A percentile compares a stretch with the other conserved stretches of the same genome.
Evolutionary conservation across 2,113 vertebrate species (phyloP).

Genomic region (Sclerurus mexicanus): DNA sequence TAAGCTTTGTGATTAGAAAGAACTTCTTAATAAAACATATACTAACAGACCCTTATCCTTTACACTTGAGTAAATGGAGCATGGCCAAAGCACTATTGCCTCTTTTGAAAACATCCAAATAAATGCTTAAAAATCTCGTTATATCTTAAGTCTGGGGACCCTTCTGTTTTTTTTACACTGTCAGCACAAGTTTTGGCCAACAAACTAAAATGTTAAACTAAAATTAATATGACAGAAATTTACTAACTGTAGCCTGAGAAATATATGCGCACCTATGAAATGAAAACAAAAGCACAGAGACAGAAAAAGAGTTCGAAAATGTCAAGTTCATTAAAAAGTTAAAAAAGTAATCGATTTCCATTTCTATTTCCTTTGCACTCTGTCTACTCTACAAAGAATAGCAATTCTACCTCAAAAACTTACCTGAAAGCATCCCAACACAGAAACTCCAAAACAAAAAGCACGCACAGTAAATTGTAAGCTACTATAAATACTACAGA

Average conservation of each 20-base stretch:
- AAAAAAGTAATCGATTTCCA: not conserved
- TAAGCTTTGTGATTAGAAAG: not conserved
- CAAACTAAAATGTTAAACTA: not conserved
- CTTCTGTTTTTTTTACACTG: not conserved
- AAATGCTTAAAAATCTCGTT: not conserved
- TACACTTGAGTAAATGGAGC: not conserved
- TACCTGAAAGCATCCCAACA: not conserved
- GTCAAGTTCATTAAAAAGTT: not conserved
- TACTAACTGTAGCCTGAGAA: not conserved
- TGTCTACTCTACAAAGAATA: not conserved
- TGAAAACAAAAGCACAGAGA: not conserved
- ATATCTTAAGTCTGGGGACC: not conserved
- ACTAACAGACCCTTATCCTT: not conserved
- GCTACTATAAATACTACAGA: not conserved
- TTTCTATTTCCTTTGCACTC: not conserved
- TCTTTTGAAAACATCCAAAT: not conserved
- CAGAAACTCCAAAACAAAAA: not conserved
- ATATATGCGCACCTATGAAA: not conserved
- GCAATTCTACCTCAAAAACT: not conserved
- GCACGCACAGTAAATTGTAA: not conserved
- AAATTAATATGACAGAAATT: not conserved
- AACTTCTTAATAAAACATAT: not conserved
- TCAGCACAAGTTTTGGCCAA: not conserved
- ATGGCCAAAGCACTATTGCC: not conserved
- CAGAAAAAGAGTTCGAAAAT: not conserved